These are phyloP conservation scores for Lophius piscatorius DNA, from an alignment of 2,113 vertebrate species.

Conservation along the genomic window DNA sequence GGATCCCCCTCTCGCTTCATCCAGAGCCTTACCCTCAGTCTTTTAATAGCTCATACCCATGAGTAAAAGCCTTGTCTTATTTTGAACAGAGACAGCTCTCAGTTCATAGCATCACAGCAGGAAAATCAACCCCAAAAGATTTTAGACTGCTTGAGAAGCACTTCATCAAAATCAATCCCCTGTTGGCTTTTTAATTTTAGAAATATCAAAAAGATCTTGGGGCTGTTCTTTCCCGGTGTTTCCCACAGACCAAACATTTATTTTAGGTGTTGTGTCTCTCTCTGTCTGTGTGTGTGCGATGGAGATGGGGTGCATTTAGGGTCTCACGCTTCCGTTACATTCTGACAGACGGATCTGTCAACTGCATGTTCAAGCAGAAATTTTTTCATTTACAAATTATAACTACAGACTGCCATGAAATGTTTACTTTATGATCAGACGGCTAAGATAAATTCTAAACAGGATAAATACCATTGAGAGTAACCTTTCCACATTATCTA, in stretches of 20 bases:
- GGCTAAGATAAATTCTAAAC: conserved; percentile 6
- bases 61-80: neutral
- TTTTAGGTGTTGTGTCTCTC: conserved; percentile 29
- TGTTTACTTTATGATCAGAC: conserved; percentile 1
- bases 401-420: conserved; percentile 13
- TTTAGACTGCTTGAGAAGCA: neutral
- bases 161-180: conserved; percentile 18
- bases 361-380: conserved; percentile 10
- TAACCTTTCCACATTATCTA: neutral
- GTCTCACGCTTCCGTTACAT: neutral
- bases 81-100: neutral
- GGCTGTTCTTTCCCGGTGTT: conserved; percentile 13
- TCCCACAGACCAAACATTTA: conserved; percentile 21
- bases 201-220: neutral
- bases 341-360: conserved; percentile 14
- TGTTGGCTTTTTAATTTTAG: conserved; percentile 8
- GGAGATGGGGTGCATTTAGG: neutral
- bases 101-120: neutral
- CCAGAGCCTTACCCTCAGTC: neutral
- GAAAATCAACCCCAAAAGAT: neutral
- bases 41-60: conserved; percentile 3
- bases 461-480: neutral
- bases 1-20: conserved; percentile 4
- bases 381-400: conserved; percentile 14
- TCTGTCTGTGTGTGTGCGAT: neutral